A percentile compares a stretch with the other conserved stretches of the same genome.
Evolutionary conservation across 2,113 vertebrate species (phyloP).

Genomic region (Oryzias woworae): DNA sequence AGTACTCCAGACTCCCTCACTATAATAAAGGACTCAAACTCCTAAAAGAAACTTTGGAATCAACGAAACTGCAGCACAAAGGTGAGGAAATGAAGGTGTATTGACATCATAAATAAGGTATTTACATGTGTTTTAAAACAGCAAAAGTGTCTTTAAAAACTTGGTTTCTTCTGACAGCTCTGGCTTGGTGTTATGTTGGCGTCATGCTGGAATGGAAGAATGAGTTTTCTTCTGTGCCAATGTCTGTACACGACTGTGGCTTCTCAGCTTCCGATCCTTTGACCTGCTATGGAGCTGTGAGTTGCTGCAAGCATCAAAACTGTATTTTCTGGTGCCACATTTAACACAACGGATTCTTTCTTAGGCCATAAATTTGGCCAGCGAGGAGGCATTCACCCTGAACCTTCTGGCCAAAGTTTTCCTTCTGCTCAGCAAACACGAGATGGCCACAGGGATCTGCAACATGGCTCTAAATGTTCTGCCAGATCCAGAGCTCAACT

Average conservation of each 20-base stretch:
- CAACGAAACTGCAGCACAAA: conserved; percentile 74
- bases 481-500: conserved; percentile 79
- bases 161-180: conserved; percentile 56
- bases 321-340: background rate
- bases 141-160: background rate
- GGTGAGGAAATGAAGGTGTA: conserved; percentile 56
- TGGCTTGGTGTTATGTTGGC: conserved; percentile 84
- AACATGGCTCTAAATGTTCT: conserved; percentile 81
- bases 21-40: conserved; percentile 83
- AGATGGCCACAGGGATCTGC: conserved; percentile 82
- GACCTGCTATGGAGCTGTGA: conserved; percentile 81
- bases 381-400: conserved; percentile 72
- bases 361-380: conserved; percentile 80
- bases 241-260: conserved; percentile 82
- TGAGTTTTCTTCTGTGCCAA: conserved; percentile 77
- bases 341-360: conserved; percentile 13
- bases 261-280: conserved; percentile 80
- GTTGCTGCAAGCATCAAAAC: conserved; percentile 10
- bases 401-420: conserved; percentile 80
- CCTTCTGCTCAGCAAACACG: conserved; percentile 79
- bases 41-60: conserved; percentile 79
- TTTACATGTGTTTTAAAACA: background rate
- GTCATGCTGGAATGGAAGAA: conserved; percentile 83
- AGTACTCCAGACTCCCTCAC: conserved; percentile 74
- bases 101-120: background rate